Evolutionary conservation across 2,888 invertebrate species (phyloP).

Genomic region (Hypsopygia costalis): DNA sequence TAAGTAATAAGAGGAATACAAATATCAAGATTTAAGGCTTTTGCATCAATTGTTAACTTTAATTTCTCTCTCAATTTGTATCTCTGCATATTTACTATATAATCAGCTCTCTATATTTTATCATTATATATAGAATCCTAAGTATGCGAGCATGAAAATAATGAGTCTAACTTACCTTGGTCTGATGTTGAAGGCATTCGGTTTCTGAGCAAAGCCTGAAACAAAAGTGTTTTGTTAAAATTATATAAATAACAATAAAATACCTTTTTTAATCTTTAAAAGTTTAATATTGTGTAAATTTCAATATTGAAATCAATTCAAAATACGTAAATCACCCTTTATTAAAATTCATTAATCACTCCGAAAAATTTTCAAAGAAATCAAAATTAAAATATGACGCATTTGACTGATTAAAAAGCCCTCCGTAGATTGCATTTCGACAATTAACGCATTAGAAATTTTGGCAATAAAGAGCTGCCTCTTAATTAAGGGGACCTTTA

Average conservation of each 20-base stretch:
- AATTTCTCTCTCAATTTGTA: too few relatives aligned
- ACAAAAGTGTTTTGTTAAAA: slow-evolving; percentile 36
- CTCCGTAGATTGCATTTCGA: slow-evolving; percentile 76
- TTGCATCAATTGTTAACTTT: too few relatives aligned
- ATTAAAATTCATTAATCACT: slow-evolving; percentile 52
- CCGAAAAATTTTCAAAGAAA: slow-evolving; percentile 39
- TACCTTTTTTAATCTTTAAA: too few relatives aligned
- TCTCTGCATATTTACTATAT: too few relatives aligned
- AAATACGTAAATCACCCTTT: slow-evolving; percentile 19
- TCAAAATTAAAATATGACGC: slow-evolving; percentile 70
- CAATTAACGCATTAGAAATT: slow-evolving; percentile 78
- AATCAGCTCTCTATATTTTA: too few relatives aligned
- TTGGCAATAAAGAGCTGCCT: slow-evolving; percentile 75
- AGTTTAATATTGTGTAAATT: too few relatives aligned
- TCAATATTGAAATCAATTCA: too few relatives aligned
- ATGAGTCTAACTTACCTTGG: slow-evolving; percentile 46
- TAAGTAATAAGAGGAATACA: too few relatives aligned
- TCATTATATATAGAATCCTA: too few relatives aligned
- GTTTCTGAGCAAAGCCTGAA: slow-evolving; percentile 68
- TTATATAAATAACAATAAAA: slow-evolving; percentile 4
- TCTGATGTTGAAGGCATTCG: slow-evolving; percentile 66
- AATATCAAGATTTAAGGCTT: too few relatives aligned
- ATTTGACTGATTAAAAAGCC: slow-evolving; percentile 71
- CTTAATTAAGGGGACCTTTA: slow-evolving; percentile 79
- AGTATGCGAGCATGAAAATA: too few relatives aligned